Percentiles rank a stretch among this genome's conserved stretches.
Evolutionary conservation across 2,113 vertebrate genomes (phyloP).

Genomic region (Cololabis saira): DNA sequence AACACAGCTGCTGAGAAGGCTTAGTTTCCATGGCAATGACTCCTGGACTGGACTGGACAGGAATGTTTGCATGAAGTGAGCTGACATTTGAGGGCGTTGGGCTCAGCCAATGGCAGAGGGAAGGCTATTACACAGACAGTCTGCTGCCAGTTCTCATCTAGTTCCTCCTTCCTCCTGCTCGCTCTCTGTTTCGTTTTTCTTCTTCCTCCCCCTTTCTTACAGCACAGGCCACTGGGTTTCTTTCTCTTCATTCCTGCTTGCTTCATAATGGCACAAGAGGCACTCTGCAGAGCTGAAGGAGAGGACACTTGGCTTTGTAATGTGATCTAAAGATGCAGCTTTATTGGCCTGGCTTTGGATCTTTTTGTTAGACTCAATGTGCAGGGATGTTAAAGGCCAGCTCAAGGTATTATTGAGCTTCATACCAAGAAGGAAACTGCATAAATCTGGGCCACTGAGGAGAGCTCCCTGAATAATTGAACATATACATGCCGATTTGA

Average conservation of each 20-base stretch:
- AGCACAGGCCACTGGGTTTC: constrained; percentile 65
- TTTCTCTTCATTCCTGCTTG: constrained; percentile 72
- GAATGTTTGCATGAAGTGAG: constrained; percentile 78
- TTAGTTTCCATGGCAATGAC: constrained; percentile 85
- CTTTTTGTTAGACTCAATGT: constrained; percentile 34
- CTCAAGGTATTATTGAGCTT: constrained; percentile 35
- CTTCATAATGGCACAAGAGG: constrained; percentile 72
- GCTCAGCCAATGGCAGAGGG: constrained; percentile 55
- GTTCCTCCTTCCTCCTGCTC: constrained; percentile 13
- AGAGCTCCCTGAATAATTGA: constrained; percentile 2
- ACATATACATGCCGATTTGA: neutral
- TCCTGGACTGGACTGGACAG: constrained; percentile 35
- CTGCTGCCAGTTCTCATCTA: constrained; percentile 63
- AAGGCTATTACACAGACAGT: constrained; percentile 56
- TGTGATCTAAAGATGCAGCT: constrained; percentile 66
- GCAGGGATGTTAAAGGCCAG: constrained; percentile 29
- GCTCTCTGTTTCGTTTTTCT: neutral
- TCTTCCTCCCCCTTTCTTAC: constrained; percentile 10
- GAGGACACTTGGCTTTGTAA: constrained; percentile 61
- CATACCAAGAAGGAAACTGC: constrained; percentile 32
- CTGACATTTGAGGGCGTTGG: constrained; percentile 76
- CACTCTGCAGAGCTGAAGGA: constrained; percentile 69
- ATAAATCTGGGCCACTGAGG: constrained; percentile 23
- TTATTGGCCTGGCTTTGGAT: constrained; percentile 56
- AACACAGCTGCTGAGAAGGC: constrained; percentile 88